Evolutionary conservation across 30 jellyfish, hydroid and myxozoan species (phyloP).

Genomic region (Calvadosia cruxmelitensis): DNA sequence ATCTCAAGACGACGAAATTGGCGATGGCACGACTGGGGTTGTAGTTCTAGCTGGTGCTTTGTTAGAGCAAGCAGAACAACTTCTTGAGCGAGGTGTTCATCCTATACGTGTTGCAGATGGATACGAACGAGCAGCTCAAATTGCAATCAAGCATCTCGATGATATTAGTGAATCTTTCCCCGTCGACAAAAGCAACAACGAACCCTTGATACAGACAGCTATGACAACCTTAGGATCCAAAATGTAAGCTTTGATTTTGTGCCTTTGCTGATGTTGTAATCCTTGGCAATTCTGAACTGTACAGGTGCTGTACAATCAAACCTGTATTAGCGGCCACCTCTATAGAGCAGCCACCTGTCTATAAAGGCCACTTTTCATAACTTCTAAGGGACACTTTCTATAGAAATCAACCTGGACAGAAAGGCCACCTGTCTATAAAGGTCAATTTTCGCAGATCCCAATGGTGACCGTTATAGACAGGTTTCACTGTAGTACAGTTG

Average conservation of each 20-base stretch:
- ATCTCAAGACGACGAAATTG: conserved; percentile 99
- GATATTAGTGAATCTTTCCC: conserved; percentile 80
- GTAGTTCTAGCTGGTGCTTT: conserved; percentile 99
- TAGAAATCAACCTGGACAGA: too few relatives aligned
- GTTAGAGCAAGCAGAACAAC: conserved; percentile 94
- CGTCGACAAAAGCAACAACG: conserved; percentile 54
- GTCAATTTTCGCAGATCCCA: too few relatives aligned
- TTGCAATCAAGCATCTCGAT: conserved; percentile 79
- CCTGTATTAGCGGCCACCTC: too few relatives aligned
- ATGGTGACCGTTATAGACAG: too few relatives aligned
- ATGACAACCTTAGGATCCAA: conserved; percentile 99
- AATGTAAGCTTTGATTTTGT: conserved; percentile 46
- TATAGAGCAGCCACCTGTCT: too few relatives aligned
- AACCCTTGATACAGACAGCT: conserved; percentile 82
- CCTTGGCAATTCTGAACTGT: too few relatives aligned
- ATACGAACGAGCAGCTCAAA: conserved; percentile 85
- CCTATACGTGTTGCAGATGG: conserved; percentile 99
- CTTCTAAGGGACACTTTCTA: too few relatives aligned
- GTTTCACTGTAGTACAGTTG: too few relatives aligned
- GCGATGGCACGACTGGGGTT: conserved; percentile 99
- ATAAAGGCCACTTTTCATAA: too few relatives aligned
- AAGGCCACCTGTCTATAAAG: too few relatives aligned
- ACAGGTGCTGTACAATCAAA: too few relatives aligned
- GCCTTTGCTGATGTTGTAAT: not conserved
- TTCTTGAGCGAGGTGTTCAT: conserved; percentile 85